Evolutionary conservation across 1,140 invertebrate genomes (phyloP), one percentile per base, ranked within the genome.

Genomic region (Zaprionus taronus): DNA sequence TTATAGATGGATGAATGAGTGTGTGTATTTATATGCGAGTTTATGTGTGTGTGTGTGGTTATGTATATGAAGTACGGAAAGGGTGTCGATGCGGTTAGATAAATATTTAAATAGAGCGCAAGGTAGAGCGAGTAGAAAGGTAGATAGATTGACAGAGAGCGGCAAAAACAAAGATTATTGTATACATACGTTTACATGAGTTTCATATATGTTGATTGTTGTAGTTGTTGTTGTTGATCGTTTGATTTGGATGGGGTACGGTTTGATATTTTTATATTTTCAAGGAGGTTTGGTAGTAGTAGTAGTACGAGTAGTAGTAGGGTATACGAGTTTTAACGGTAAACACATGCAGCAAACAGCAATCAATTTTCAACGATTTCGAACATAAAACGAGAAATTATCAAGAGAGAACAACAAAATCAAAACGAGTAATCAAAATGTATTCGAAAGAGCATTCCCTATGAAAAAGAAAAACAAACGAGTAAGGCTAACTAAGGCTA

Each of bases 291-390:
- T 81, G 64, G 66, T 80, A 77, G 78, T 79, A 70, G 65, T 79
- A 70, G 62, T 75, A 66, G 22, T 60, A 58, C 57, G 74, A 77
- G 78, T 79, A 69, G 65, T 79, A 66, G 22, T 60, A 60, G 65
- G 65, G 36, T 77, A 51, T 87, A 68, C 47, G 26, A 56, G 28
- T 69, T 49, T 51, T 51, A 63, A 63, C 51, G 60, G 44, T 78
- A 61, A 87, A 91, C 83, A 84, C 89, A 91, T 91, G 89, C 89
- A 91, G 89, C 84, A 85, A 87, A 91, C 87, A 87, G 81, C 72
- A 74, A 82, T 82, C 81, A 71, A 89, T 75, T 83, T 61, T 65
- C 66, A 82, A 86, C 71, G 61, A 66, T 73, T 67, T 71, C 57
- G 69, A 78, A 79, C 67, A 79, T 74, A 81, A 85, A 89, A 77